Conservation (phyloP, 1,140 invertebrate species). For the Drosophila cardini region DNA sequence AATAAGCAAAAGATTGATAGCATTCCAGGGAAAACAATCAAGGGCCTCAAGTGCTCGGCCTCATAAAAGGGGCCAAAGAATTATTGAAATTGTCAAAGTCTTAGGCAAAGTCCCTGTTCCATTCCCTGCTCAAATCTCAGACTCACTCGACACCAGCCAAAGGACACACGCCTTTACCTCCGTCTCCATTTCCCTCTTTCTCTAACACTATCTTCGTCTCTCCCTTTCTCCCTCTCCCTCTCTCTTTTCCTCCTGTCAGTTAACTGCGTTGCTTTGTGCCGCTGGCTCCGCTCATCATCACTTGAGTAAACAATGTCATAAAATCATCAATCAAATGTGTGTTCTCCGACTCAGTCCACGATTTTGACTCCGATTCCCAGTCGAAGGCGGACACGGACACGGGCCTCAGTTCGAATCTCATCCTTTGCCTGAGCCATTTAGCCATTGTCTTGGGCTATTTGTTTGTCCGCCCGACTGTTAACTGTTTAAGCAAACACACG, state of each 20-base stretch:
- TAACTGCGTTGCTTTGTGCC: constrained; percentile 30
- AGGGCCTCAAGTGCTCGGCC: constrained; percentile 41
- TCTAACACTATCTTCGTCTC: no score
- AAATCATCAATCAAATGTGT: constrained; percentile 79
- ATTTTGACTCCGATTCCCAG: background rate
- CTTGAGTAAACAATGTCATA: constrained; percentile 83
- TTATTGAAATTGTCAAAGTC: constrained; percentile 49
- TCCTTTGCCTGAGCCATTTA: background rate
- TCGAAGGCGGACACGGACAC: background rate
- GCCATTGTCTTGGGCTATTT: constrained; percentile 44
- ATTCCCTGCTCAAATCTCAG: constrained; percentile 21
- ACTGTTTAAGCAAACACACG: constrained; percentile 46
- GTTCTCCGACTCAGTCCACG: constrained; percentile 16
- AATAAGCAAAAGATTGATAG: constrained; percentile 83
- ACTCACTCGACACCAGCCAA: constrained; percentile 18
- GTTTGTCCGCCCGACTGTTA: constrained; percentile 36
- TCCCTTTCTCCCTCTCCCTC: background rate
- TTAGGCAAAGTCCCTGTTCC: background rate
- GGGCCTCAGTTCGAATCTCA: background rate
- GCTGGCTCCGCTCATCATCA: constrained; percentile 69
- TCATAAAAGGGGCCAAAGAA: constrained; percentile 27
- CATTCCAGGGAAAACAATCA: constrained; percentile 69
- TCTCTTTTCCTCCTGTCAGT: background rate
- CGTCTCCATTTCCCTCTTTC: background rate
- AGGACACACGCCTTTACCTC: constrained; percentile 13